Evolutionary conservation across 2,113 vertebrate species (phyloP), one percentile per base, ranked within the genome.

Genomic region (Xyrauchen texanus): DNA sequence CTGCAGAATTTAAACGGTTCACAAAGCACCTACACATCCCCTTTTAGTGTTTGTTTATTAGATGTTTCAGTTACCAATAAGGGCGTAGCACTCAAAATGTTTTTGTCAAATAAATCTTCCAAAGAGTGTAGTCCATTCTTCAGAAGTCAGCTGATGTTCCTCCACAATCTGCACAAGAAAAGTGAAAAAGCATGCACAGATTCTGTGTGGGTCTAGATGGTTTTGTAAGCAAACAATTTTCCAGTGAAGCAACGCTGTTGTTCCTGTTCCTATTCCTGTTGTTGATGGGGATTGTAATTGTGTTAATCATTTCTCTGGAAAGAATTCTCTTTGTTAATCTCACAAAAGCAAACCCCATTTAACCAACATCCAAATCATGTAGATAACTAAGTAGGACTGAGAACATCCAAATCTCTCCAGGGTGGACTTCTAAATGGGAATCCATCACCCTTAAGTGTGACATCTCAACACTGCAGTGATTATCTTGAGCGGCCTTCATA

Each of bases 401-500:
- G 10, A 77, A 44, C 10, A 34, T 34, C 21, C 21, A 34, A 34
- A 34, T 34, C 21, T 34, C 21, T 34, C 21, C 3, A 34, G 21
- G 21, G 21, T 3, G 55, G 2, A 2, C 12, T 5, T 7, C 6
- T 10, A 53, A 10, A 64, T 13, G 34, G 45, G 52, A 9, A 44
- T 49, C 69, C 11, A 80, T 73, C 69, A 67, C 70, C 12, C 63
- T 65, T 47, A 65, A 65, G 46, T 67, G 68, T 44, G 49, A 51
- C 63, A 44, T 61, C 55, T 62, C 47, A 62, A 3, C 11, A 7
- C 15, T 57, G 61, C 61, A 73, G 71, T 46, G n/a, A 55, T 49
- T 58, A 63, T 78, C 34, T 62, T 49, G 1, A 46, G 13, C n/a
- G 6, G 57, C 76, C 57, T 78, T 61, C 53, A 49, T n/a, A 57